Percentiles rank a stretch among this genome's conserved stretches.
Conservation (phyloP, 2,113 vertebrate genomes). For the Pteronura brasiliensis region DNA sequence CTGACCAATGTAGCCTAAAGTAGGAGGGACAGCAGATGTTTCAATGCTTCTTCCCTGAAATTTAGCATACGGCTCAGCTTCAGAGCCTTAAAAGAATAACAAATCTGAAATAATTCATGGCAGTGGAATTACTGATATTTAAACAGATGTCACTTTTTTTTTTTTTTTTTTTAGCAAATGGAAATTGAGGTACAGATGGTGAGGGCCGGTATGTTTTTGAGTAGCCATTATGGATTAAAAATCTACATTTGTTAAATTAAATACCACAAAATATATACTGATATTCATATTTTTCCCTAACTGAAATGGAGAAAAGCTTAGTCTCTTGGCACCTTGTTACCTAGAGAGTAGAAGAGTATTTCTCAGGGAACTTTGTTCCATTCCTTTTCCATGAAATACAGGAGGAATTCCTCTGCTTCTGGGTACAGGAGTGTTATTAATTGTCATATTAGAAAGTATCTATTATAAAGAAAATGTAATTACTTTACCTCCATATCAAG, state of each 20-base stretch:
- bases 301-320: conserved; percentile 11
- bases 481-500: conserved; percentile 91
- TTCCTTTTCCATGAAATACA: conserved; percentile 32
- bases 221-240: conserved; percentile 71
- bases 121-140: conserved; percentile 76
- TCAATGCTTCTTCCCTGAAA: conserved; percentile 56
- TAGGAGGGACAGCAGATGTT: conserved; percentile 69
- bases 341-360: neutral
- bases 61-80: conserved; percentile 58
- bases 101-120: conserved; percentile 69
- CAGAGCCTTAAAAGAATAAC: conserved; percentile 58
- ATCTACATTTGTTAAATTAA: conserved; percentile 69
- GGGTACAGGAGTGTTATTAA: neutral
- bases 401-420: neutral
- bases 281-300: conserved; percentile 37
- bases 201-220: conserved; percentile 61
- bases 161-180: conserved; percentile 56
- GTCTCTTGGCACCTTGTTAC: neutral
- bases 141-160: conserved; percentile 72
- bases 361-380: neutral
- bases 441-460: neutral
- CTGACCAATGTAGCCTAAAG: conserved; percentile 62
- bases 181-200: conserved; percentile 74
- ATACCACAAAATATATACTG: conserved; percentile 61
- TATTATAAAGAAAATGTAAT: neutral